These are phyloP conservation scores for Drosophila sp. DNA, from an alignment of 1,140 invertebrate genomes.

Conservation along the genomic window DNA sequence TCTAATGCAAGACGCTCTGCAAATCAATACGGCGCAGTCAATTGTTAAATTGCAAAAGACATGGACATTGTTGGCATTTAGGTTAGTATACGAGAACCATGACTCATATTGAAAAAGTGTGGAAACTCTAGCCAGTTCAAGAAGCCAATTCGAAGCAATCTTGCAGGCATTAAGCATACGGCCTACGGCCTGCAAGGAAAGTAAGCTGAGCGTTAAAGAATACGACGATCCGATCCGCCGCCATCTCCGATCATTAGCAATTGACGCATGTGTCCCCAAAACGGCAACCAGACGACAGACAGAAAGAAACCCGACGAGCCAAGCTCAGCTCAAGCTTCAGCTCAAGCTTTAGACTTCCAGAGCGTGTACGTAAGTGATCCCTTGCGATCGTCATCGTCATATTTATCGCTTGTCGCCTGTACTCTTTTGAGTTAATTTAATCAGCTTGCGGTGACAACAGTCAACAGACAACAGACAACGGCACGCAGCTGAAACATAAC, in stretches of 20 bases:
- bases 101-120: slow-evolving; percentile 19
- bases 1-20: slow-evolving; percentile 1
- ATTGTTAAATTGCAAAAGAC: slow-evolving; percentile 83
- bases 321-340: neutral
- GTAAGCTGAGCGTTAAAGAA: slow-evolving; percentile 65
- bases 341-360: too few species aligned
- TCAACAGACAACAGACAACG: slow-evolving; percentile 12
- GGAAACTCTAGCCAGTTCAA: slow-evolving; percentile 44
- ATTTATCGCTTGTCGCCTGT: slow-evolving; percentile 28
- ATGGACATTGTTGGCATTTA: slow-evolving; percentile 67
- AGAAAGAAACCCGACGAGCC: slow-evolving; percentile 59
- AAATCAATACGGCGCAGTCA: slow-evolving; percentile 62
- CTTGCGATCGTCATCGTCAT: too few species aligned
- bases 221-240: slow-evolving; percentile 8
- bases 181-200: neutral
- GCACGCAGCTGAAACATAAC: slow-evolving; percentile 33
- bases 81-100: slow-evolving; percentile 3
- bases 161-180: neutral
- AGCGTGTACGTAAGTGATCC: too few species aligned
- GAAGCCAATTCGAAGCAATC: slow-evolving; percentile 51
- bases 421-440: slow-evolving; percentile 18
- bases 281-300: slow-evolving; percentile 26
- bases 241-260: neutral
- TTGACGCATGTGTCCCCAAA: slow-evolving; percentile 32
- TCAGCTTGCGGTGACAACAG: slow-evolving; percentile 65